A percentile compares a stretch with the other conserved stretches of the same genome.
These are phyloP conservation scores for Myrmophylax atrothorax DNA, from an alignment of 2,113 vertebrate genomes.

Conservation along the genomic window DNA sequence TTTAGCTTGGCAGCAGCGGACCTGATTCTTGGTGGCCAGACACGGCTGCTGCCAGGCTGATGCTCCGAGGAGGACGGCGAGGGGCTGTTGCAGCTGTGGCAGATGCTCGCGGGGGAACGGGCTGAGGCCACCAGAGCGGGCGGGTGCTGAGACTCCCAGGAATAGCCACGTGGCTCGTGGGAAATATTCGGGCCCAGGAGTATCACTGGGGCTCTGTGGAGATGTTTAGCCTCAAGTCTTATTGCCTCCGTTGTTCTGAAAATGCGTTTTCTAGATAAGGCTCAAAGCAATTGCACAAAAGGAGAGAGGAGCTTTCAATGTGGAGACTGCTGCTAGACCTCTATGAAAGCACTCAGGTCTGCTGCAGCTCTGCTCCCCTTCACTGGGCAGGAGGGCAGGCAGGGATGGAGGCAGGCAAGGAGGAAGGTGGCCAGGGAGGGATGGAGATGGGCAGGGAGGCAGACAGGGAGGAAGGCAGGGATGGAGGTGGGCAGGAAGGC, in stretches of 20 bases:
- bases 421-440: background rate
- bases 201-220: background rate
- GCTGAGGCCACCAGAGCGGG: background rate
- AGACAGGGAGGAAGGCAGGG: background rate
- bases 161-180: fast-evolving
- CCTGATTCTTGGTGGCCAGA: background rate
- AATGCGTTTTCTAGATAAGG: background rate
- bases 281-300: background rate
- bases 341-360: fast-evolving
- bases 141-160: background rate
- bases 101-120: background rate
- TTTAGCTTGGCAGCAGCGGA: background rate
- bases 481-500: background rate
- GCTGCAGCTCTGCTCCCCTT: background rate
- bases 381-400: background rate
- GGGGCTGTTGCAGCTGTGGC: background rate
- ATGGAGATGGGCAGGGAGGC: background rate
- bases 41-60: background rate
- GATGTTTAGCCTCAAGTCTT: background rate
- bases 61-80: background rate
- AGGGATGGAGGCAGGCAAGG: background rate
- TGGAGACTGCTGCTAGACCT: background rate
- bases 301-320: background rate
- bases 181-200: background rate
- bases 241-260: background rate